Conservation (phyloP, 2,797 vertebrate genomes). For the Pelodytes ibericus region DNA sequence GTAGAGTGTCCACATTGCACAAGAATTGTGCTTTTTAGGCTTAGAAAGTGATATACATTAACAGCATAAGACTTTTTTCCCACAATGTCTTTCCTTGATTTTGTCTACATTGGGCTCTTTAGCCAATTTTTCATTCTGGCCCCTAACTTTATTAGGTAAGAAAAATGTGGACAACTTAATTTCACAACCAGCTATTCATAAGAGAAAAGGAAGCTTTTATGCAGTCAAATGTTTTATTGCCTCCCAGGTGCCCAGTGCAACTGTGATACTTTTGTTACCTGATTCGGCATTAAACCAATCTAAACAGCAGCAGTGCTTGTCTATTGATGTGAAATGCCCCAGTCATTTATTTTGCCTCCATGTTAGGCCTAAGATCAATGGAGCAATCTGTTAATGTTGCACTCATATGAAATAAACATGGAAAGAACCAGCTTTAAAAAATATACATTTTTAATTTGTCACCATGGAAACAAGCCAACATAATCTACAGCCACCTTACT, state of each 20-base stretch:
- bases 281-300: constrained; percentile 67
- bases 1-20: too few species aligned
- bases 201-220: constrained; percentile 65
- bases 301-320: constrained; percentile 68
- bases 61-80: not conserved
- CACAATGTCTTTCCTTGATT: not conserved
- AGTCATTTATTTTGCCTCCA: constrained; percentile 61
- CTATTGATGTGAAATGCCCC: constrained; percentile 65
- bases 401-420: constrained; percentile 69
- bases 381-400: constrained; percentile 65
- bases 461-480: constrained; percentile 71
- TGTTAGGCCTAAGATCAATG: constrained; percentile 61
- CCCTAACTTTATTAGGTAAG: constrained; percentile 55
- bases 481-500: constrained; percentile 65
- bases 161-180: constrained; percentile 51
- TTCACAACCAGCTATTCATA: constrained; percentile 65
- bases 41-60: too few species aligned
- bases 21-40: not conserved
- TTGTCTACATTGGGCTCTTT: not conserved
- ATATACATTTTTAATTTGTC: constrained; percentile 68
- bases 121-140: constrained; percentile 34
- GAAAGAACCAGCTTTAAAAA: constrained; percentile 65
- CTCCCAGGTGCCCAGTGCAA: constrained; percentile 69
- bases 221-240: constrained; percentile 53
- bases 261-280: constrained; percentile 74